Percentiles rank a stretch among this genome's conserved stretches.
Conservation (phyloP, 2,113 vertebrate species). For the Notiomystis cincta region DNA sequence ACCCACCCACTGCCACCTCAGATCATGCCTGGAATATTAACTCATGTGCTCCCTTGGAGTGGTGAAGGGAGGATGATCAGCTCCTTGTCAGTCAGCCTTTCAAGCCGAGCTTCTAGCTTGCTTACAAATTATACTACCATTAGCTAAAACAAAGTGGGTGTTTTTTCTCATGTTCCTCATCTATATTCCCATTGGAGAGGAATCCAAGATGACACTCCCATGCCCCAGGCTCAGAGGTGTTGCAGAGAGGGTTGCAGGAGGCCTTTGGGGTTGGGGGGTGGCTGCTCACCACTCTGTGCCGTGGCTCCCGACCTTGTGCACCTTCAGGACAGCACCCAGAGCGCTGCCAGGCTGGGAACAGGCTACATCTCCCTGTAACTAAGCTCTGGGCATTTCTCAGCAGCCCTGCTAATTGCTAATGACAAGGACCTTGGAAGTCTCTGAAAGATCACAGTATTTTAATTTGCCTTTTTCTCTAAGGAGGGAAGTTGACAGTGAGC, state of each 20-base stretch:
- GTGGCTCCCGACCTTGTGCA: not conserved
- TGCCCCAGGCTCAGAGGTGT: not conserved
- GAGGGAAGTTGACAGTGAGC: not conserved
- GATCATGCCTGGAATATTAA: not conserved
- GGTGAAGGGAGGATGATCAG: not conserved
- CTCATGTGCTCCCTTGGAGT: not conserved
- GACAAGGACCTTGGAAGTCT: not conserved
- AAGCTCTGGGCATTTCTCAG: not conserved
- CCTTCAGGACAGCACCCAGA: not conserved
- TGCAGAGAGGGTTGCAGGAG: not conserved
- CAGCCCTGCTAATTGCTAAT: not conserved
- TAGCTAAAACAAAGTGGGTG: constrained; percentile 26
- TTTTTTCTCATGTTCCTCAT: not conserved
- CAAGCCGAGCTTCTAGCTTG: not conserved
- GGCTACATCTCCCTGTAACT: not conserved
- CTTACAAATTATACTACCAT: not conserved
- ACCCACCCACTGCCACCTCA: not conserved
- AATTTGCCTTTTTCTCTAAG: not conserved
- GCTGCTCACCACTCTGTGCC: not conserved
- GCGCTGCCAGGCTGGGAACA: rapidly evolving
- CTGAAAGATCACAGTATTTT: not conserved
- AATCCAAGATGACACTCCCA: not conserved
- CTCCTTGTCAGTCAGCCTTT: constrained; percentile 9
- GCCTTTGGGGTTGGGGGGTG: not conserved
- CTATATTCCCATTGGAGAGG: not conserved